Evolutionary conservation across 1,140 invertebrate genomes (phyloP).

Genomic region (Schlechtendalia chinensis): DNA sequence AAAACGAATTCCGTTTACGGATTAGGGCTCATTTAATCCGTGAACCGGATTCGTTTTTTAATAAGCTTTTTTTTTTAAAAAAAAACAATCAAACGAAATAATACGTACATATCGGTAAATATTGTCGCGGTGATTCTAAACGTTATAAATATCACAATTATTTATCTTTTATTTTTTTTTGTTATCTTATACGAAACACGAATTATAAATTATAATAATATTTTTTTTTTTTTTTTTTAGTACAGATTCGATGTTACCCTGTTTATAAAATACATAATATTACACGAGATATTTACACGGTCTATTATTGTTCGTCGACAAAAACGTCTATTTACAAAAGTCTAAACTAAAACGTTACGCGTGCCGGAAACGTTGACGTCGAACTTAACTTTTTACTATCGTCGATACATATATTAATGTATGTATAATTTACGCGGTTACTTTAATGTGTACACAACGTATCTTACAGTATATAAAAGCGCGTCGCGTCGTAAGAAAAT

Average conservation of each 20-base stretch:
- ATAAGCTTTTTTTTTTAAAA: background rate
- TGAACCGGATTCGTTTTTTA: constrained; percentile 44
- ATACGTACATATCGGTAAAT: constrained; percentile 22
- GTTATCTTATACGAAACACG: background rate
- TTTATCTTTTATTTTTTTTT: no score
- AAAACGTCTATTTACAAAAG: background rate
- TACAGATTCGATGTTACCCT: constrained; percentile 48
- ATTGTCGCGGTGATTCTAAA: constrained; percentile 48
- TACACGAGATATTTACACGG: constrained; percentile 2
- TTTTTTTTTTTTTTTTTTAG: background rate
- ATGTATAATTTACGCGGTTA: no score
- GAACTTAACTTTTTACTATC: no score
- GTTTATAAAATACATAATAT: constrained; percentile 26
- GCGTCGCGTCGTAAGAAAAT: no score
- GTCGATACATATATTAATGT: no score
- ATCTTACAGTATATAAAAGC: no score
- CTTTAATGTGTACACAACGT: no score
- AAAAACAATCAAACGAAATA: constrained; percentile 2
- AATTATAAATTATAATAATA: background rate
- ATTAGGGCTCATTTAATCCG: constrained; percentile 50
- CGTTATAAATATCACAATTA: constrained; percentile 39
- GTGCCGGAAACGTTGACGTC: background rate
- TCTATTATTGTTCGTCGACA: background rate
- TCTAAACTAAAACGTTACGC: background rate
- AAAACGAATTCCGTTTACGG: constrained; percentile 49